A percentile compares a stretch with the other conserved stretches of the same genome.
Evolutionary conservation across 2,797 vertebrate species (phyloP).

Genomic region (Arctocebus calabarensis): DNA sequence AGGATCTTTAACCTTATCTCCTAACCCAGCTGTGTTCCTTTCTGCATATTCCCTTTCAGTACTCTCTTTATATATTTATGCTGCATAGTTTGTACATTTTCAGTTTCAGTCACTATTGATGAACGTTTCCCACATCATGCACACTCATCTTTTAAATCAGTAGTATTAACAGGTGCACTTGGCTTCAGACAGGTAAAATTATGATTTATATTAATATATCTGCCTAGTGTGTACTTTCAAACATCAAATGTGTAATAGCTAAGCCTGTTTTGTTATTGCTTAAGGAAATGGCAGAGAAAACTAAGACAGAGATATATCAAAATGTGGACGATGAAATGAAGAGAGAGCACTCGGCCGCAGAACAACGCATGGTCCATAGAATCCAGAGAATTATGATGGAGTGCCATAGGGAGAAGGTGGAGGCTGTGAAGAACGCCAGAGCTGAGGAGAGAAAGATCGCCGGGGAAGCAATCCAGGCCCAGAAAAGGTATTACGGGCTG

Average conservation of each 20-base stretch:
- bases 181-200: background rate
- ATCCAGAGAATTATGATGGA: slow-evolving; percentile 83
- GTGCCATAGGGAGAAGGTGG: slow-evolving; percentile 80
- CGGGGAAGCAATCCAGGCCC: slow-evolving; percentile 4
- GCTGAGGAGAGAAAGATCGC: slow-evolving; percentile 77
- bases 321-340: slow-evolving; percentile 76
- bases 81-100: background rate
- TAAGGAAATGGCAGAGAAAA: slow-evolving; percentile 80
- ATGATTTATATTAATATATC: background rate
- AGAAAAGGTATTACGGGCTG: slow-evolving; percentile 77
- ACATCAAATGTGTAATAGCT: slow-evolving; percentile 6
- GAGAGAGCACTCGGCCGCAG: slow-evolving; percentile 81
- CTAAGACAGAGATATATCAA: slow-evolving; percentile 72
- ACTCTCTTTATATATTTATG: background rate
- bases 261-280: slow-evolving; percentile 67
- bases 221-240: background rate
- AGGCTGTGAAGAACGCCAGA: slow-evolving; percentile 76
- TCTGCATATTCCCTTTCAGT: slow-evolving; percentile 4
- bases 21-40: background rate
- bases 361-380: slow-evolving; percentile 83
- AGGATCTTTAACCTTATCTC: background rate
- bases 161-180: background rate
- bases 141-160: slow-evolving; percentile 7
- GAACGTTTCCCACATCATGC: background rate
- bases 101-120: background rate